phyloP scores from a whole-genome alignment of 2,797 vertebrate genomes.

The Rhyacichthys aspro region DNA sequence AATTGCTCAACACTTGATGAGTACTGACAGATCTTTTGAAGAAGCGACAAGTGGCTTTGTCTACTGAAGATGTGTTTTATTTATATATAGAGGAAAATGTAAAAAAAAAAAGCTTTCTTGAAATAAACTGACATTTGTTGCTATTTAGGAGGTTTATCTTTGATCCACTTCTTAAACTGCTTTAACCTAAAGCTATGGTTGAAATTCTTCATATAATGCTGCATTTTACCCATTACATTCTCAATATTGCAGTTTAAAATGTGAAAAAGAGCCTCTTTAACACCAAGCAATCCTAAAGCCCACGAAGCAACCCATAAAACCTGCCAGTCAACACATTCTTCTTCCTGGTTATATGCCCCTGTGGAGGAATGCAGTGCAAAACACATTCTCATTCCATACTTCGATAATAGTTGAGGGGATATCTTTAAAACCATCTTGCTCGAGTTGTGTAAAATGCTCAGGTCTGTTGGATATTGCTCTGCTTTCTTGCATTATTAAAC shows the following conservation, averaged over 20 bases:
- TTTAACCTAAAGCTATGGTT: background rate
- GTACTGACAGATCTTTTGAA: constrained; percentile 24
- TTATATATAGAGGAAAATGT: constrained; percentile 23
- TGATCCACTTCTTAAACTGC: too few species aligned
- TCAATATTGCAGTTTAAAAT: constrained; percentile 25
- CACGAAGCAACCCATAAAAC: constrained; percentile 52
- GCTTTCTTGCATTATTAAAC: constrained; percentile 77
- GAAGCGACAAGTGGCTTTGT: constrained; percentile 34
- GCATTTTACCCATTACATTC: constrained; percentile 48
- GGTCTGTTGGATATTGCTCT: constrained; percentile 63
- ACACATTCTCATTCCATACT: constrained; percentile 65
- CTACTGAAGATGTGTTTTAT: constrained; percentile 30
- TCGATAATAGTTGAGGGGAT: constrained; percentile 63
- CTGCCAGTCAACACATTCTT: constrained; percentile 52
- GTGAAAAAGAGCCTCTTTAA: constrained; percentile 43
- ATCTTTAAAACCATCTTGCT: constrained; percentile 63
- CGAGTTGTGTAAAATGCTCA: constrained; percentile 64
- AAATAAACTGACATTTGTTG: too few species aligned
- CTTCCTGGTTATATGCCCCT: constrained; percentile 56
- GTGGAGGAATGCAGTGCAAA: constrained; percentile 43
- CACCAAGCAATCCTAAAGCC: constrained; percentile 54
- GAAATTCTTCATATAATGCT: constrained; percentile 23
- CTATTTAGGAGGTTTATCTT: too few species aligned
- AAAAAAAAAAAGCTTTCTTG: constrained; percentile 12
- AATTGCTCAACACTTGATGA: constrained; percentile 30